Evolutionary conservation across 2,113 vertebrate species (phyloP), one percentile per base, ranked within the genome.

Genomic region (Chlamydotis undulata): DNA sequence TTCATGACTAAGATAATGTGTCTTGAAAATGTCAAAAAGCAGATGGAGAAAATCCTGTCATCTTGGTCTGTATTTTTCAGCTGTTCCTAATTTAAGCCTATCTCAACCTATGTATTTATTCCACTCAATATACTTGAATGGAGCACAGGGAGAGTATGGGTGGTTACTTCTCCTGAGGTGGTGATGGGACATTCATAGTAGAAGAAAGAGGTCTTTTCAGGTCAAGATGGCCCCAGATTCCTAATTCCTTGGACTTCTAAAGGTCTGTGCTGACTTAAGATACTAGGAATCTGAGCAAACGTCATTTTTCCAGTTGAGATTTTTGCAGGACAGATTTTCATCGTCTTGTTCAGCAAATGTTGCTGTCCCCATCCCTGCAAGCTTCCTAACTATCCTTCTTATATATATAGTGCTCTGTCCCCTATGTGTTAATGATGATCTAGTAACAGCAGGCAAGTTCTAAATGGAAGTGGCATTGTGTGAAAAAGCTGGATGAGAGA

Each of bases 291-390:
- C 33, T 60, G 37, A 76, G 45, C 45, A 80, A 86, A 50, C 26
- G 45, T 60, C 25, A 8, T 52, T 78, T 74, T 69, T 79, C 56
- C 76, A 61, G 45, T 14, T 70, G 56, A 61, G 65, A 60, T 63
- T 92, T 83, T 69, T 87, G 60, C 69, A 73, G 83, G 90, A 81
- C 59, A 81, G 83, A 85, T 93, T 94, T 81, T 90, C 49, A 59
- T 67, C 68, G 26, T 56, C 64, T 53, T 76, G 35, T 70, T 85
- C 79, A 63, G 69, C 53, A 84, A 73, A 81, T 84, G 83, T 39
- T 49, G 25, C 47, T 79, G 25, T 76, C 22, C 67, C 24, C 39
- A 57, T 75, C 67, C 22, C 12, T 57, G 56, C 52, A 57, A 86
- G 41, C 35, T 85, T 79, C 82, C 41, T 7, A 60, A 31, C 52